Conservation (phyloP, 2,888 invertebrate species). For the Caenorhabditis becei region DNA sequence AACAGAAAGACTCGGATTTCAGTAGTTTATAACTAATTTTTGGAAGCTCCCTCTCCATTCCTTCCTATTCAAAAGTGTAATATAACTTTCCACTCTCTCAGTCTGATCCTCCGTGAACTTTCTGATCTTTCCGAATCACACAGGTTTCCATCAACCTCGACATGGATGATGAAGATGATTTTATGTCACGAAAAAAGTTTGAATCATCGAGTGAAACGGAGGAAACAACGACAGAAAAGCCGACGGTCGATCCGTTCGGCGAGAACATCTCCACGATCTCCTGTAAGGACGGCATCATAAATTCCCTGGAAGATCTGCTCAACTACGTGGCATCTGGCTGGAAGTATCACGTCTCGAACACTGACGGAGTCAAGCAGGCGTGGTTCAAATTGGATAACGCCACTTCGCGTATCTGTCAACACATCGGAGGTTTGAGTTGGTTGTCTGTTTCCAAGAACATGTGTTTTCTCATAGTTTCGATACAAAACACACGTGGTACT, state of each 20-base stretch:
- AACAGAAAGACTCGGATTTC: slow-evolving; percentile 17
- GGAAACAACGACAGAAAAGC: slow-evolving; percentile 38
- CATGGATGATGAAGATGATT: slow-evolving; percentile 44
- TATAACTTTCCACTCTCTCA: neutral
- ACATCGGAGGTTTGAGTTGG: slow-evolving; percentile 68
- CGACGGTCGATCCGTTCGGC: slow-evolving; percentile 62
- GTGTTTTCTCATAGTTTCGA: slow-evolving; percentile 11
- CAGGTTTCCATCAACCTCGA: neutral
- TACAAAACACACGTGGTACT: neutral
- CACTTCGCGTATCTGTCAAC: slow-evolving; percentile 74
- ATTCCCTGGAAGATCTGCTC: slow-evolving; percentile 75
- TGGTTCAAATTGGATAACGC: slow-evolving; percentile 78
- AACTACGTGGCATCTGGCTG: slow-evolving; percentile 78
- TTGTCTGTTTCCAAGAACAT: neutral
- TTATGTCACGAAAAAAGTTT: slow-evolving; percentile 13
- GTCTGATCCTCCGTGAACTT: neutral
- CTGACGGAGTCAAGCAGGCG: slow-evolving; percentile 76
- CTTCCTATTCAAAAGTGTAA: neutral
- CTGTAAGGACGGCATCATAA: slow-evolving; percentile 74
- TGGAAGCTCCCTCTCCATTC: neutral
- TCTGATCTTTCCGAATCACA: neutral
- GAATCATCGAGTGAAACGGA: slow-evolving; percentile 40
- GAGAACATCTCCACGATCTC: slow-evolving; percentile 70
- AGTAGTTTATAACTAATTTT: neutral
- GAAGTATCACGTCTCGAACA: slow-evolving; percentile 81